phyloP scores from a whole-genome alignment of 2,797 vertebrate species.

The Cephalopachus bancanus region DNA sequence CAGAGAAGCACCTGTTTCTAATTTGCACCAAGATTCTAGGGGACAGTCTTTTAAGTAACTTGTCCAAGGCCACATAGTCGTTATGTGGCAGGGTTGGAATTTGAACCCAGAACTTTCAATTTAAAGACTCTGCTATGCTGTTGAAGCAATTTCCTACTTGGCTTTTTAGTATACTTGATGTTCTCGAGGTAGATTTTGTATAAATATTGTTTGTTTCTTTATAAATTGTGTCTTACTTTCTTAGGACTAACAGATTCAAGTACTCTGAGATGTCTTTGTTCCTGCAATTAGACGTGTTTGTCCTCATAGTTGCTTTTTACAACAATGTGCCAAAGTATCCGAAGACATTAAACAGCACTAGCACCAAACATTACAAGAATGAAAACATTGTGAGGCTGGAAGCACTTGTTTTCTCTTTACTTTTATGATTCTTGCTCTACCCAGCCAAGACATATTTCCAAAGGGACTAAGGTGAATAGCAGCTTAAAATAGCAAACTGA shows the following conservation, averaged over 20 bases:
- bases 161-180: not conserved
- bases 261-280: not conserved
- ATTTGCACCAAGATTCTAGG: not conserved
- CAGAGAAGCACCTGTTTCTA: not conserved
- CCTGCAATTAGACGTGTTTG: not conserved
- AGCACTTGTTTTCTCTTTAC: conserved; percentile 57
- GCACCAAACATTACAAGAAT: not conserved
- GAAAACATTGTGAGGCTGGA: not conserved
- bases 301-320: not conserved
- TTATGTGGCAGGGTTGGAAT: not conserved
- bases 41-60: not conserved
- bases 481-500: conserved; percentile 6
- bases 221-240: not conserved
- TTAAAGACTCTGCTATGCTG: not conserved
- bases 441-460: conserved; percentile 17
- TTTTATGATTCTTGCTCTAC: conserved; percentile 29
- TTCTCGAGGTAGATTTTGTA: not conserved
- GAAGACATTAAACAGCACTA: conserved; percentile 5
- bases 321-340: not conserved
- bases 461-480: not conserved
- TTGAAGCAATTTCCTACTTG: not conserved
- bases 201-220: not conserved
- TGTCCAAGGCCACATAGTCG: not conserved
- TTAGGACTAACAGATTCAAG: not conserved
- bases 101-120: not conserved